A percentile compares a stretch with the other conserved stretches of the same genome.
Evolutionary conservation across 2,113 vertebrate species (phyloP).

Genomic region (Grallaria varia): DNA sequence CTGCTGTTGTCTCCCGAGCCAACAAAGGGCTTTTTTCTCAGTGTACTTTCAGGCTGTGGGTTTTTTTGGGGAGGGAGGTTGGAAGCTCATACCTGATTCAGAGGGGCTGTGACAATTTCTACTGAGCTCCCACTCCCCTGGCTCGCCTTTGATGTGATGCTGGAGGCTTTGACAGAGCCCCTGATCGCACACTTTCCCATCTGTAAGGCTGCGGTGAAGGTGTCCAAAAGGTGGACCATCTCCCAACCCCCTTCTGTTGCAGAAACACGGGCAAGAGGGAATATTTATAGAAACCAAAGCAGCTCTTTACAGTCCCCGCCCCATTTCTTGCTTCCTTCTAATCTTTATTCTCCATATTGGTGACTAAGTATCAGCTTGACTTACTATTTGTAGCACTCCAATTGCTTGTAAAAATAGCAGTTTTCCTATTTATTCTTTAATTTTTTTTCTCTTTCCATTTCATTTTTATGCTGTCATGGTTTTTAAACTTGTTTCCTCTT

Average conservation of each 20-base stretch:
- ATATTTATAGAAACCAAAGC: not conserved
- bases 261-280: not conserved
- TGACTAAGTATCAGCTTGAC: not conserved
- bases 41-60: not conserved
- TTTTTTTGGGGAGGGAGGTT: not conserved
- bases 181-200: not conserved
- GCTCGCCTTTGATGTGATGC: rapidly evolving
- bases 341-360: not conserved
- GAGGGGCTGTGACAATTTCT: not conserved
- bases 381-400: not conserved
- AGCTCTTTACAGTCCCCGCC: not conserved
- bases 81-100: not conserved
- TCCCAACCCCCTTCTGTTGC: not conserved
- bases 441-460: slow-evolving; percentile 1
- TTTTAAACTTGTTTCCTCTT: not conserved
- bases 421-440: not conserved
- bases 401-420: not conserved
- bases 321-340: not conserved
- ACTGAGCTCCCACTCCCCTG: rapidly evolving
- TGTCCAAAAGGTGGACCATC: not conserved
- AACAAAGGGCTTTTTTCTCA: not conserved
- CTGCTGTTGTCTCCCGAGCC: not conserved
- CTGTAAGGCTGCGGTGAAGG: not conserved
- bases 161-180: not conserved
- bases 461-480: not conserved